These are phyloP conservation scores for Neoseiulus cucumeris DNA, from an alignment of 1,140 invertebrate genomes.

Conservation along the genomic window DNA sequence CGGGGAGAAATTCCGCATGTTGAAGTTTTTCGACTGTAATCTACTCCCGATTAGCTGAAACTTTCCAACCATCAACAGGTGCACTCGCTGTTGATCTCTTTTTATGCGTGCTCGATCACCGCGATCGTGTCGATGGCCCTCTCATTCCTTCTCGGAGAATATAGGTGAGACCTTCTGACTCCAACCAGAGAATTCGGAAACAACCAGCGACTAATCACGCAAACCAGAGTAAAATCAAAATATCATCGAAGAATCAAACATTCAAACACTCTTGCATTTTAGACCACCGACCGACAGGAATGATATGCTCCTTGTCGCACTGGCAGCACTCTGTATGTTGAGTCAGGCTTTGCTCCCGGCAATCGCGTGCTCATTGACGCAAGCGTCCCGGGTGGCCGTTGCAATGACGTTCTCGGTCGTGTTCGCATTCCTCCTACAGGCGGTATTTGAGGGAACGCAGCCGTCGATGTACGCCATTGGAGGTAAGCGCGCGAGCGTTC, in stretches of 20 bases:
- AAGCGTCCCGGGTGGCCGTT: background rate
- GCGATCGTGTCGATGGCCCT: background rate
- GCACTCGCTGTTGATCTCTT: background rate
- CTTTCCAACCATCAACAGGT: background rate
- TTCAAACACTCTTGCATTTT: background rate
- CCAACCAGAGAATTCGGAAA: too few relatives aligned
- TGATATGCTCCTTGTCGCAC: background rate
- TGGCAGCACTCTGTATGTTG: background rate
- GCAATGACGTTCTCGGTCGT: conserved; percentile 1
- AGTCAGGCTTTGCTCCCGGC: background rate
- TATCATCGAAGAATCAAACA: too few relatives aligned
- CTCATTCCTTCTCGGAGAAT: background rate
- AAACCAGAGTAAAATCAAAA: too few relatives aligned
- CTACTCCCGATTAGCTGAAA: background rate
- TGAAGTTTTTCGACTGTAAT: background rate
- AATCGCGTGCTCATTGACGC: background rate
- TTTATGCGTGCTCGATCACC: background rate
- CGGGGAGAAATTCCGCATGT: too few relatives aligned
- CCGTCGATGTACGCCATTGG: background rate
- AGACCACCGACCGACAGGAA: background rate
- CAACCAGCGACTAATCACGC: too few relatives aligned
- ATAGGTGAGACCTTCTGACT: background rate
- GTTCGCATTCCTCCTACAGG: background rate
- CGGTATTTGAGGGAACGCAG: background rate
- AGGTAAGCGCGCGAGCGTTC: background rate